Percentiles rank a stretch among this genome's conserved stretches.
phyloP scores from a whole-genome alignment of 2,797 vertebrate species.

The Oreonectes daqikongensis region DNA sequence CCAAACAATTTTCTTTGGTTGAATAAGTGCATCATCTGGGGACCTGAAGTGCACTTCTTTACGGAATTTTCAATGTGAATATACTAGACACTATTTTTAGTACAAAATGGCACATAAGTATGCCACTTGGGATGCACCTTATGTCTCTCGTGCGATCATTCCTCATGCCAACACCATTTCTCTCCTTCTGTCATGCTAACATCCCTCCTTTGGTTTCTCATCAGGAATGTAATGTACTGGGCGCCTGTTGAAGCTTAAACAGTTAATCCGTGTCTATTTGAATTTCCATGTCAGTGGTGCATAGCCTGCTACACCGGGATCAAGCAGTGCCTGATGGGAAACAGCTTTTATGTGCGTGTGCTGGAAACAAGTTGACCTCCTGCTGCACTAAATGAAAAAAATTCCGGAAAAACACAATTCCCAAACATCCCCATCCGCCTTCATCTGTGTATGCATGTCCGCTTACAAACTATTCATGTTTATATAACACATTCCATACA shows the following conservation, averaged over 20 bases:
- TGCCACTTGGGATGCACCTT: no score
- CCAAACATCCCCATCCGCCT: background rate
- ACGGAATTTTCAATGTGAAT: no score
- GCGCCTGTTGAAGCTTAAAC: slow-evolving; percentile 22
- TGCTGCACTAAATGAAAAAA: slow-evolving; percentile 26
- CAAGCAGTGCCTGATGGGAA: slow-evolving; percentile 28
- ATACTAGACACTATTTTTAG: no score
- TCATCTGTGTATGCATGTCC: background rate
- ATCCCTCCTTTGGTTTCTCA: slow-evolving; percentile 31
- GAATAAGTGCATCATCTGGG: no score
- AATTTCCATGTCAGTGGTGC: slow-evolving; percentile 26
- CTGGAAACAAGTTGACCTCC: slow-evolving; percentile 38
- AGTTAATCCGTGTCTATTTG: slow-evolving; percentile 43
- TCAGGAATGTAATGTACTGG: slow-evolving; percentile 21
- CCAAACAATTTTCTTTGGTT: no score
- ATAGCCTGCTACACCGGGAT: slow-evolving; percentile 20
- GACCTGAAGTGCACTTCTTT: no score
- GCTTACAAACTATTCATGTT: background rate
- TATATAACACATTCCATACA: background rate
- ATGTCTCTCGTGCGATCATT: background rate
- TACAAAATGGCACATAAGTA: no score
- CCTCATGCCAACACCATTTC: background rate
- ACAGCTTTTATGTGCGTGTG: background rate
- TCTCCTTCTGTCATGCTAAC: slow-evolving; percentile 8
- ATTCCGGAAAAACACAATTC: slow-evolving; percentile 21